phyloP scores from a whole-genome alignment of 2,113 vertebrate genomes.

The Coptodon rendalli region DNA sequence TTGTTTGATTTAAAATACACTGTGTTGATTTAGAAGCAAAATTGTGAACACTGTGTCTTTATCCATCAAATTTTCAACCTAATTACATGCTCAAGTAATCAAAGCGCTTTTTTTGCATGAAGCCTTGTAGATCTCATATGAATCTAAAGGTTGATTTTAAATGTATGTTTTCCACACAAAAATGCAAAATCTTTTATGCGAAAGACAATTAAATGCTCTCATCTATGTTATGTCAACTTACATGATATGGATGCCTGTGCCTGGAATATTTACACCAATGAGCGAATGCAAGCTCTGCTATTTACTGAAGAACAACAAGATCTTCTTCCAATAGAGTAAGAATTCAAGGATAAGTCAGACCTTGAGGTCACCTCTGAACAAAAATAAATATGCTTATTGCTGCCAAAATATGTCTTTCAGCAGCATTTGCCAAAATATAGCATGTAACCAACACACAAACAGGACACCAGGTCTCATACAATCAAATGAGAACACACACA shows the following conservation, averaged over 20 bases:
- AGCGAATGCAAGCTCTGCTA: neutral
- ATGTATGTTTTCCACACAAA: neutral
- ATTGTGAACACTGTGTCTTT: neutral
- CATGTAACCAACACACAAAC: neutral
- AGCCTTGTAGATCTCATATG: neutral
- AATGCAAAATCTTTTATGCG: neutral
- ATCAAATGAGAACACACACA: neutral
- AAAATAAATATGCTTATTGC: constrained; percentile 16
- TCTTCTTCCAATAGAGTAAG: neutral
- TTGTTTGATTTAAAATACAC: neutral
- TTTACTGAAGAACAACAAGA: neutral
- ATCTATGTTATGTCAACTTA: neutral
- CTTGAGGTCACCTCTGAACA: neutral
- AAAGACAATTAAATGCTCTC: neutral
- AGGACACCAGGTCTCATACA: neutral
- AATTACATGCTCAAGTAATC: neutral
- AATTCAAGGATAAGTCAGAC: neutral
- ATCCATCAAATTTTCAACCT: neutral
- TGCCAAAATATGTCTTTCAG: constrained; percentile 28
- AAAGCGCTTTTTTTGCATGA: accelerated
- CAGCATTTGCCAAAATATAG: neutral
- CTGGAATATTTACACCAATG: neutral
- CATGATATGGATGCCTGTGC: neutral
- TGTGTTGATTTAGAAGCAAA: neutral
- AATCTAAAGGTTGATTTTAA: neutral